A percentile compares a stretch with the other conserved stretches of the same genome.
phyloP scores from a whole-genome alignment of 2,888 invertebrate species.

The Pseudolycoriella hygida region DNA sequence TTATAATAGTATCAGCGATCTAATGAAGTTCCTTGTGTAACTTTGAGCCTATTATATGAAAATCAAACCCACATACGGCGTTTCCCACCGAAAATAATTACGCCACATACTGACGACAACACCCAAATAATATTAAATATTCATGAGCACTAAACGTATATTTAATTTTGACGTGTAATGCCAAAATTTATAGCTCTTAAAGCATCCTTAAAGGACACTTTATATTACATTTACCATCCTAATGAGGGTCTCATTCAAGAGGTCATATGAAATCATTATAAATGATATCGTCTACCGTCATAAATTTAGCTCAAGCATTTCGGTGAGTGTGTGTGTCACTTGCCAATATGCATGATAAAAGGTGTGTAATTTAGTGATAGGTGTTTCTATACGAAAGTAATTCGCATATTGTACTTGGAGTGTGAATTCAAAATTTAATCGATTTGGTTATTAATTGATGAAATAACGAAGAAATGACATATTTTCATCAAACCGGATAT shows the following conservation, averaged over 20 bases:
- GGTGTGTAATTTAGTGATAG: background rate
- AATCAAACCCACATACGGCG: no score
- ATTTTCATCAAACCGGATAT: no score
- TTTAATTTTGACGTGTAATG: background rate
- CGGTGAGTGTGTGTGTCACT: background rate
- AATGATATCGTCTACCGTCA: background rate
- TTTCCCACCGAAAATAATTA: no score
- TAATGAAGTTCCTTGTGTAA: no score
- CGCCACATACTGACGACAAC: background rate
- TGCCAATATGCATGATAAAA: background rate
- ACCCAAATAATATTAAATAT: constrained; percentile 1
- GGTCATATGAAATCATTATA: constrained; percentile 3
- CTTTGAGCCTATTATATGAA: no score
- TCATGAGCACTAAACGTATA: background rate
- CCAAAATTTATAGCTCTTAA: constrained; percentile 3
- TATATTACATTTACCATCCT: constrained; percentile 4
- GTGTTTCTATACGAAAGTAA: no score
- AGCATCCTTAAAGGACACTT: constrained; percentile 4
- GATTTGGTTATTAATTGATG: no score
- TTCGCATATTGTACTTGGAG: no score
- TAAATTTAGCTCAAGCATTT: background rate
- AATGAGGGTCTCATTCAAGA: constrained; percentile 6
- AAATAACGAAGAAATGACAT: no score
- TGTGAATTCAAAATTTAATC: no score
- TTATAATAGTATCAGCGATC: no score